Conservation (phyloP, 2,888 invertebrate genomes). For the Synanthedon tipuliformis region DNA sequence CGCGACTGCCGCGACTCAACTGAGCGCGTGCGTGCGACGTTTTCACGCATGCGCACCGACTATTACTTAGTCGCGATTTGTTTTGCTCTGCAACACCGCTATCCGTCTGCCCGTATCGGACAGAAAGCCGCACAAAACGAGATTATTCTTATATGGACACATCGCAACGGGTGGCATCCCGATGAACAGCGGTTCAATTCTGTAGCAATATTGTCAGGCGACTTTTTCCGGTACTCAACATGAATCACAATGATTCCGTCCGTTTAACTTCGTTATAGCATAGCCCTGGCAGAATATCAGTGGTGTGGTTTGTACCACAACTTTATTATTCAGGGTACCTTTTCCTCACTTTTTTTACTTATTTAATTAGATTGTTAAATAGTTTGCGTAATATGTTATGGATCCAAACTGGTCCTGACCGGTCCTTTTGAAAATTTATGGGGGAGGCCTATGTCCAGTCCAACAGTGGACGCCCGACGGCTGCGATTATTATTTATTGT, state of each 20-base stretch:
- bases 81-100: constrained; percentile 43
- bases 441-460: too few relatives aligned
- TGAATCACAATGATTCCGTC: constrained; percentile 24
- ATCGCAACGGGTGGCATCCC: constrained; percentile 39
- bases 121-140: constrained; percentile 46
- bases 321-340: not conserved
- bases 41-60: constrained; percentile 47
- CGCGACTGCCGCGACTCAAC: constrained; percentile 40
- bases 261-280: too few relatives aligned
- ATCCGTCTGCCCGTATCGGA: constrained; percentile 10
- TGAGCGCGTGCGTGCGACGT: constrained; percentile 33
- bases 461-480: too few relatives aligned
- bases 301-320: not conserved
- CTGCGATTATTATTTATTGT: too few relatives aligned
- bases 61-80: constrained; percentile 41
- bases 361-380: not conserved
- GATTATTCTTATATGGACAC: constrained; percentile 51
- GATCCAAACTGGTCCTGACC: too few relatives aligned
- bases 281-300: too few relatives aligned
- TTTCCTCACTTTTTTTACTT: not conserved
- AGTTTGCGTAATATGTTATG: not conserved
- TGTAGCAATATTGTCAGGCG: constrained; percentile 32
- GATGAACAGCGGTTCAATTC: constrained; percentile 33
- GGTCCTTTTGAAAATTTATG: too few relatives aligned
- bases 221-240: constrained; percentile 31